A percentile compares a stretch with the other conserved stretches of the same genome.
These are phyloP conservation scores for Venturia canescens DNA, from an alignment of 1,140 invertebrate genomes.

Conservation along the genomic window DNA sequence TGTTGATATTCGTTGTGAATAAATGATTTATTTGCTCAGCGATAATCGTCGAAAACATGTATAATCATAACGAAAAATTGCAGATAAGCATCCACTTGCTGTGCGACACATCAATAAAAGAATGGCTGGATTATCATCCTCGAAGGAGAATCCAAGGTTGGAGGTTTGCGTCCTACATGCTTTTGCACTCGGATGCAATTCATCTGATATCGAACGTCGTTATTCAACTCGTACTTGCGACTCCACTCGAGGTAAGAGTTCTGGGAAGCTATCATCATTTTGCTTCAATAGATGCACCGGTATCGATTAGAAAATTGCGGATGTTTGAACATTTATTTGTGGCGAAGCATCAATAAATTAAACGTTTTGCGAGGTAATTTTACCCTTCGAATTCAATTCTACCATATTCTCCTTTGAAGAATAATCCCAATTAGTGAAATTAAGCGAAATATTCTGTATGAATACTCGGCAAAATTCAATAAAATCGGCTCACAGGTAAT, in stretches of 20 bases:
- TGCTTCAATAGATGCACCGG: neutral
- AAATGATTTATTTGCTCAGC: too few relatives aligned
- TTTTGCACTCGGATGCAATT: constrained; percentile 85
- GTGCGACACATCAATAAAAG: constrained; percentile 73
- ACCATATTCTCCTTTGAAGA: too few relatives aligned
- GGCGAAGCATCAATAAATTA: neutral
- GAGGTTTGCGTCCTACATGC: constrained; percentile 90
- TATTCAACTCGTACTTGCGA: constrained; percentile 83
- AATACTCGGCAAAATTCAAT: neutral
- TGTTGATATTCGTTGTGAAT: too few relatives aligned
- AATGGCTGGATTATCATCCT: constrained; percentile 84
- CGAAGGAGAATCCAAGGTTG: constrained; percentile 83
- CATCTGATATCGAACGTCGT: constrained; percentile 81
- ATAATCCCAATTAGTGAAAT: too few relatives aligned
- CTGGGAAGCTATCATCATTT: constrained; percentile 55
- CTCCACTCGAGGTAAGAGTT: constrained; percentile 78
- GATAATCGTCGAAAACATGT: neutral
- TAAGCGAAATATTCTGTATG: too few relatives aligned
- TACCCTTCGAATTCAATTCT: too few relatives aligned
- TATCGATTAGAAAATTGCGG: neutral
- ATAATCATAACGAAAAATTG: constrained; percentile 19
- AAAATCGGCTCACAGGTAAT: neutral
- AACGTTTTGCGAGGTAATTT: too few relatives aligned
- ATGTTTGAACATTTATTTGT: neutral
- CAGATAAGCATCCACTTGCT: constrained; percentile 78